Base-by-base conservation (phyloP, 2,797 vertebrate species). In the Gephyroberyx darwinii region DNA sequence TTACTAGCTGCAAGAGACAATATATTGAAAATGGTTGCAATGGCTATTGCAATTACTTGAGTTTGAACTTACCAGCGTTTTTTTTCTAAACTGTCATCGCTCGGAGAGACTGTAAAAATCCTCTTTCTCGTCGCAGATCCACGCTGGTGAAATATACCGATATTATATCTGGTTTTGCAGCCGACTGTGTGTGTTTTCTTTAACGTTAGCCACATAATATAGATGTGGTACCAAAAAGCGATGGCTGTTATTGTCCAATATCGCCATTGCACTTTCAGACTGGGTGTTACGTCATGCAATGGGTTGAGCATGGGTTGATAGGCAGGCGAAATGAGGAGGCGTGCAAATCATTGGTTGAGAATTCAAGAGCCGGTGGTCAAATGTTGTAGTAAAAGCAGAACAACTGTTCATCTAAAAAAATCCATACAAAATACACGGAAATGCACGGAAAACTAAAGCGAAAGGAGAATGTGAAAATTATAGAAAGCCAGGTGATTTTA, bases 241-340 rank as follows among this genome's bases (percentile, higher is more conserved):
- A 85, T 31, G 86, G 89, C 86, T 90, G 90, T 90, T 93, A 86
- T 92, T 92, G 93, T 93, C 91, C 88, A 88, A 84, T 87, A 84
- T 89, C 92, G 92, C 92, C 92, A 93, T 93, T 93, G 90, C 93
- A 91, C 91, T 91, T 86, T 83, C 90, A 88, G 86, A 69, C 84
- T 84, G 86, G 68, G 60, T 82, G 84, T 93, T 92, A 94, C 92
- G 93, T 94, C 91, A 93, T 90, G 68, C 73, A 12, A 61, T 33
- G 84, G 83, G 77, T 51, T 35, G 81, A 59, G 31, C 83, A 31
- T 48, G 81, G 81, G 88, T 83, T 88, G 90, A 90, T 81, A 63
- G 90, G 86, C 90, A 87, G 86, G 88, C 56, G 82, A 65, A 84
- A 22, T 70, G 86, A 7, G 63, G 77, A 82, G 66, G 79, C 63